These are phyloP conservation scores for Accipiter virgatus DNA, from an alignment of 2,113 vertebrate genomes.

Conservation along the genomic window DNA sequence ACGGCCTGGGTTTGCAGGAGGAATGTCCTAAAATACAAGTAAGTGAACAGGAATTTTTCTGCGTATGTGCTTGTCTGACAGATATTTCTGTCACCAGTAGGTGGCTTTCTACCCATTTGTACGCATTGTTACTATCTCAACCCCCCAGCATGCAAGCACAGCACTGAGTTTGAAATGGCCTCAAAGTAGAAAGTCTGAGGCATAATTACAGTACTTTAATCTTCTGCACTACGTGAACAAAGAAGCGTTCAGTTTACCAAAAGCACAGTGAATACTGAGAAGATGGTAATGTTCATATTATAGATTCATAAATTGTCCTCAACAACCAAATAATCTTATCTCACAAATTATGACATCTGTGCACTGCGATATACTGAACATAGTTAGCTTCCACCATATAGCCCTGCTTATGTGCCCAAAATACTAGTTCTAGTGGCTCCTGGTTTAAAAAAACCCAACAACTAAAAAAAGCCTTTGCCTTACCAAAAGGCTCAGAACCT, in stretches of 20 bases:
- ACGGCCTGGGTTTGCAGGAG: background rate
- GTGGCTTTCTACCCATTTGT: background rate
- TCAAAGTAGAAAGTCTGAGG: background rate
- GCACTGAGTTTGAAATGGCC: background rate
- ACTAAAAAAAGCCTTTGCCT: background rate
- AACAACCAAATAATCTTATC: background rate
- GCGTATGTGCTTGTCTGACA: accelerated
- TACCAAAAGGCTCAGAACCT: background rate
- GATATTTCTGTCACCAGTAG: background rate
- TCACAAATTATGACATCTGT: background rate
- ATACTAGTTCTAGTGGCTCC: background rate
- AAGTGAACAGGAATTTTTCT: background rate
- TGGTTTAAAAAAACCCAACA: background rate
- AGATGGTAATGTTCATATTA: background rate
- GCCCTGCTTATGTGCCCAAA: background rate
- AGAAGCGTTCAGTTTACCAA: background rate
- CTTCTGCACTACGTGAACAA: background rate
- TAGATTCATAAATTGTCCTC: background rate
- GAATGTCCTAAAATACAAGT: background rate
- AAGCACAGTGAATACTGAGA: background rate
- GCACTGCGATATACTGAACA: background rate
- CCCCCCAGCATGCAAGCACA: background rate
- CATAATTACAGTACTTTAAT: background rate
- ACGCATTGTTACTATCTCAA: background rate
- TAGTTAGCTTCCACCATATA: background rate